Conservation (phyloP, 2,797 vertebrate species). For the Acanthis flammea region DNA sequence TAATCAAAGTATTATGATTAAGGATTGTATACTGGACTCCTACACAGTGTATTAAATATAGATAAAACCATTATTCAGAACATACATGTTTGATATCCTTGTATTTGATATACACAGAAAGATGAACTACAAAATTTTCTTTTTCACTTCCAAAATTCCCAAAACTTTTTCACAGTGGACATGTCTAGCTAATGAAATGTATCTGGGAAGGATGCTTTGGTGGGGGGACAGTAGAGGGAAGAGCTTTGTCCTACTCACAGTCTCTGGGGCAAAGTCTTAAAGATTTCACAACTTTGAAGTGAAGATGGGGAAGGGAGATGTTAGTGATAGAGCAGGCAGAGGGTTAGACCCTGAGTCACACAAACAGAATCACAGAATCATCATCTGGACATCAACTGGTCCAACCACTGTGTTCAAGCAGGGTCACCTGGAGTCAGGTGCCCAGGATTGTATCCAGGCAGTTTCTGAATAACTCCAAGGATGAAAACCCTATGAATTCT, state of each 20-base stretch:
- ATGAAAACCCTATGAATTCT: background rate
- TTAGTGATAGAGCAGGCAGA: background rate
- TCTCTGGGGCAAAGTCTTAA: background rate
- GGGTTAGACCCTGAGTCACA: background rate
- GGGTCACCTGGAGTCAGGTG: background rate
- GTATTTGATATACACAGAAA: background rate
- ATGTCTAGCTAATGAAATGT: background rate
- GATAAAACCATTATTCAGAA: background rate
- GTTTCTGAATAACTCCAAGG: background rate
- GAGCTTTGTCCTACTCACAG: background rate
- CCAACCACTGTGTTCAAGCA: background rate
- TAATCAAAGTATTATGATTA: background rate
- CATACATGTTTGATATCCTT: background rate
- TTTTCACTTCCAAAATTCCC: background rate
- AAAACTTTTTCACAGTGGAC: background rate
- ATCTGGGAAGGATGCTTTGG: background rate
- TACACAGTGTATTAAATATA: background rate
- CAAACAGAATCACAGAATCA: background rate
- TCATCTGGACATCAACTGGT: background rate
- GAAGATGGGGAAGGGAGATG: background rate
- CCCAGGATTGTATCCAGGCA: fast-evolving
- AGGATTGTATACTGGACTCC: background rate
- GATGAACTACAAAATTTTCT: background rate
- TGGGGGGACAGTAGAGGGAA: fast-evolving
- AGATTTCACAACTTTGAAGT: background rate